phyloP scores from a whole-genome alignment of 2,113 vertebrate genomes.

The Hippolais icterina region DNA sequence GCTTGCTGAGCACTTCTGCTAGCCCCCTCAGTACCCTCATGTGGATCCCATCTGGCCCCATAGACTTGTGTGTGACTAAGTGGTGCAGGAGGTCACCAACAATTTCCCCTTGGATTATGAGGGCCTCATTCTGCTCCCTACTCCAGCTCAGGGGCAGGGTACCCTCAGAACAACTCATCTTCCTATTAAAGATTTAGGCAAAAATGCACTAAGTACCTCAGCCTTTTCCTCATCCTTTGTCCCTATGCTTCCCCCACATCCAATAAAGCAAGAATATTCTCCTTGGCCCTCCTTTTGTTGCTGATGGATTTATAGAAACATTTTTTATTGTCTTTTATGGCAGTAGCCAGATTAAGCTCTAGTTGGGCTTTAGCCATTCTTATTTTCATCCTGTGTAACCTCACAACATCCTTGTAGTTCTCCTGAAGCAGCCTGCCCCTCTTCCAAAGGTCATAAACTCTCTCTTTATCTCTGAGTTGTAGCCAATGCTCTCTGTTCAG shows the following conservation, averaged over 20 bases:
- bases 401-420: neutral
- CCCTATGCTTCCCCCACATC: neutral
- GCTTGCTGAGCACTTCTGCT: neutral
- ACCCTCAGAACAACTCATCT: neutral
- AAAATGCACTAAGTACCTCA: neutral
- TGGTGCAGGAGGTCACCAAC: neutral
- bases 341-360: neutral
- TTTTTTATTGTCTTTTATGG: neutral
- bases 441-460: neutral
- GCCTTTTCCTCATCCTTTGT: neutral
- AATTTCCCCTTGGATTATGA: neutral
- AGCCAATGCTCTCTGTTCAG: neutral
- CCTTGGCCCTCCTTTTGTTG: neutral
- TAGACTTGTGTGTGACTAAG: neutral
- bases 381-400: neutral
- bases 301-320: neutral
- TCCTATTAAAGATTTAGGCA: neutral
- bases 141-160: neutral
- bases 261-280: neutral
- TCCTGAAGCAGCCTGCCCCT: neutral
- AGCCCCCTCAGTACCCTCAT: neutral
- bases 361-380: neutral
- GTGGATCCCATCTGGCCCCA: neutral
- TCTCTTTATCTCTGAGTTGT: neutral
- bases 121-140: neutral